Evolutionary conservation across 2,888 invertebrate species (phyloP), one percentile per base, ranked within the genome.

Genomic region (Temnothorax ravouxi): DNA sequence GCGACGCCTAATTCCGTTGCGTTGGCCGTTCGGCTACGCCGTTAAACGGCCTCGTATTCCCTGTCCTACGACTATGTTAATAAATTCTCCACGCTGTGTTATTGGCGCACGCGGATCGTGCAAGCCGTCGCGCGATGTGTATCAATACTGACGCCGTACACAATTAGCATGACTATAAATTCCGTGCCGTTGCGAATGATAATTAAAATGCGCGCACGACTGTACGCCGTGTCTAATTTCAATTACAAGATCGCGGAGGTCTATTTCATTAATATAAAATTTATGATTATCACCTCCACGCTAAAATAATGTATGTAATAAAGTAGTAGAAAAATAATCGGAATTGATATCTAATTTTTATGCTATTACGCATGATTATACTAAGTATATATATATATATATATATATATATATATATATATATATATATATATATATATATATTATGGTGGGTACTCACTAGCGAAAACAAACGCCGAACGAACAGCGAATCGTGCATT

Each of bases 21-120:
- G 21, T 54, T 38, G 21, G 34, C 34, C 44, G 21, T 64, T 50
- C 8, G 47, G 74, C 61, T 4, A 21, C 9, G 56, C 67, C 56
- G 56, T 47, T 69, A 69, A 79, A 69, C 69, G 69, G 41, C 44
- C 77, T 4, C 52, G 52, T 15, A 13, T 21, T 0, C 47, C 38
- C 21, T 6, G 56, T 9, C 54, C 56, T 18, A 13, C 59, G 71
- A 21, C 18, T 38, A 18, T 6, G 59, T 71, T 79, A 79, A 79
- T 79, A 79, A 79, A 79, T 79, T 71, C 21, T 59, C 59, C 71
- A 21, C 44, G 29, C 56, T 3, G 56, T 59, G 56, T 79, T 79
- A 79, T 79, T 79, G 79, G 79, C 79, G 79, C 47, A 71, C 54
- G 79, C 77, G 67, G 29, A 77, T 76, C 66, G 76, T 66, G 52